These are phyloP conservation scores for Serranus cabrilla DNA, from an alignment of 2,797 vertebrate genomes.

Conservation along the genomic window DNA sequence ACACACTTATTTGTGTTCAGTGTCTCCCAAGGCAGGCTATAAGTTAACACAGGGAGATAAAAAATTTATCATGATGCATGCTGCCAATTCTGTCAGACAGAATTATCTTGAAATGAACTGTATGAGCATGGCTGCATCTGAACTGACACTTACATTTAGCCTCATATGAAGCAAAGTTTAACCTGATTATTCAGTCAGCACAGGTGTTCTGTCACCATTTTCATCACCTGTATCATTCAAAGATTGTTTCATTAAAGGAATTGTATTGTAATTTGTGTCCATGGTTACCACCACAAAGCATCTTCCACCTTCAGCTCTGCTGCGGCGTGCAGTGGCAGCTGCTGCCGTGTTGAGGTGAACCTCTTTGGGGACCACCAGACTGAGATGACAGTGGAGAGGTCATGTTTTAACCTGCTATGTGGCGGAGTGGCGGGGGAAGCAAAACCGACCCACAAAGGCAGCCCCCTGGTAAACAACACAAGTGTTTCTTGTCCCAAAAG, in stretches of 20 bases:
- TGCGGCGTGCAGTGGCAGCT: conserved; percentile 39
- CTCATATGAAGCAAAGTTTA: neutral
- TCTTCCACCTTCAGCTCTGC: conserved; percentile 19
- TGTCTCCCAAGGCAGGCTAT: conserved; percentile 51
- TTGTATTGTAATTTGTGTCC: neutral
- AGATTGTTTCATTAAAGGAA: neutral
- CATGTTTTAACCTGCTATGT: conserved; percentile 72
- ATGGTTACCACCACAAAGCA: conserved; percentile 19
- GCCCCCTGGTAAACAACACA: conserved; percentile 72
- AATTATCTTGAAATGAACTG: conserved; percentile 35
- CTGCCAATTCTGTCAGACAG: conserved; percentile 21
- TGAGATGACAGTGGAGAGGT: conserved; percentile 57
- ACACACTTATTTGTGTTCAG: conserved; percentile 74
- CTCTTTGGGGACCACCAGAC: conserved; percentile 45
- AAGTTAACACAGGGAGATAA: conserved; percentile 59
- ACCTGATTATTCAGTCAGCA: neutral
- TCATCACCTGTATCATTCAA: conserved; percentile 5
- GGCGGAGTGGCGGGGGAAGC: conserved; percentile 25
- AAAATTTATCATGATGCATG: conserved; percentile 62
- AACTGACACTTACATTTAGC: conserved; percentile 15
- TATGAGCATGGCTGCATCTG: neutral
- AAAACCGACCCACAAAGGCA: conserved; percentile 60
- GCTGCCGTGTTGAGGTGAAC: conserved; percentile 36
- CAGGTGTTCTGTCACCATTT: neutral
- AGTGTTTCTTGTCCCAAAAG: conserved; percentile 71